phyloP scores from a whole-genome alignment of 2,888 invertebrate species.

The Belgica antarctica region DNA sequence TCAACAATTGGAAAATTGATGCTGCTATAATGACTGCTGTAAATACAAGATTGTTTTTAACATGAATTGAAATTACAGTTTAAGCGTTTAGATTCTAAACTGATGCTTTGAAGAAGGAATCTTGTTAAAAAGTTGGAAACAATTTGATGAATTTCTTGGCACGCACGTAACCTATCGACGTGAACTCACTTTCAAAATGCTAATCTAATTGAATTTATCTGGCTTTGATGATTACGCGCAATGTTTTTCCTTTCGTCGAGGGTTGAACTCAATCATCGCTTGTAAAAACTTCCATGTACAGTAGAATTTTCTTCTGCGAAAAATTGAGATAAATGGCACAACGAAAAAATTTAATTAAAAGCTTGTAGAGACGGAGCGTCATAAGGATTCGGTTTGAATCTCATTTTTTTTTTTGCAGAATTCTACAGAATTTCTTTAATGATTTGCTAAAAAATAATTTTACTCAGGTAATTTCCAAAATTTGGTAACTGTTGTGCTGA shows the following conservation, averaged over 20 bases:
- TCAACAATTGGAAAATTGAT: slow-evolving; percentile 43
- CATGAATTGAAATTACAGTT: too few species aligned
- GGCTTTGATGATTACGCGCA: slow-evolving; percentile 41
- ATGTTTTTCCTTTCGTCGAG: slow-evolving; percentile 4
- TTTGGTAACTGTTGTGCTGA: too few species aligned
- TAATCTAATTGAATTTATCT: slow-evolving; percentile 44
- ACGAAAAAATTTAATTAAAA: slow-evolving; percentile 14
- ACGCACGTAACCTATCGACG: too few species aligned
- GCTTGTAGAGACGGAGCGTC: neutral
- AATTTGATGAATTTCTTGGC: too few species aligned
- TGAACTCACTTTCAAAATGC: slow-evolving; percentile 37
- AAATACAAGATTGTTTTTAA: slow-evolving; percentile 15
- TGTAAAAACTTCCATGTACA: slow-evolving; percentile 11
- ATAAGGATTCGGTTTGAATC: neutral
- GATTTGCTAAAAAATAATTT: too few species aligned
- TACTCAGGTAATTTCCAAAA: too few species aligned
- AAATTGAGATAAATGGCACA: neutral
- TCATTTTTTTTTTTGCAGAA: slow-evolving; percentile 8
- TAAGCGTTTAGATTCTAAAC: too few species aligned
- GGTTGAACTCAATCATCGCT: too few species aligned
- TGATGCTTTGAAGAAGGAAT: too few species aligned
- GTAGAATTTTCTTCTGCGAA: neutral
- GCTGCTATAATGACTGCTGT: neutral
- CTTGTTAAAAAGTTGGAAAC: too few species aligned
- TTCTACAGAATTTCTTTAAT: too few species aligned